phyloP scores from a whole-genome alignment of 2,888 invertebrate species.

The Cyaniris semiargus region DNA sequence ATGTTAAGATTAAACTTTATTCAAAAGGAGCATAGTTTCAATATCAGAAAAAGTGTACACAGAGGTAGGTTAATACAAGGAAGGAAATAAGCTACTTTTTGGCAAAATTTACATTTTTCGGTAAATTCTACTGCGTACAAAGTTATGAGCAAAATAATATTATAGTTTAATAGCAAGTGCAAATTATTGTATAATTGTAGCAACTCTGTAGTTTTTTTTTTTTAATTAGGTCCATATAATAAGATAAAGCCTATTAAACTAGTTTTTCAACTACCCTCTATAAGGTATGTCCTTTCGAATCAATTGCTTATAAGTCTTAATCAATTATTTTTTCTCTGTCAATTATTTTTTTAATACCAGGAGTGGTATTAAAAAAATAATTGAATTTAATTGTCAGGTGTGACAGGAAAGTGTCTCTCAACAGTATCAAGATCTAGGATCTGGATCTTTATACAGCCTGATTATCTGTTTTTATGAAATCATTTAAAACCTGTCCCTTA shows the following conservation, averaged over 20 bases:
- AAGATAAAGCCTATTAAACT: neutral
- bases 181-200: neutral
- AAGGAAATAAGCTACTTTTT: too few relatives aligned
- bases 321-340: constrained; percentile 23
- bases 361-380: too few relatives aligned
- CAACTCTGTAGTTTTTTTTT: neutral
- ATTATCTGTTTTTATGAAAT: constrained; percentile 24
- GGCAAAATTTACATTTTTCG: too few relatives aligned
- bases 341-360: constrained; percentile 27
- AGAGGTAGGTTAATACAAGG: too few relatives aligned
- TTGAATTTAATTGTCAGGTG: too few relatives aligned
- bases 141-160: neutral
- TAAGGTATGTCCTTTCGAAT: constrained; percentile 7
- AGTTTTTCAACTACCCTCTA: neutral
- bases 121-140: too few relatives aligned
- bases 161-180: neutral
- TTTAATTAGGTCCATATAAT: neutral
- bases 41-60: too few relatives aligned
- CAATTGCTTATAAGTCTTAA: constrained; percentile 4
- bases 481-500: neutral
- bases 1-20: too few relatives aligned
- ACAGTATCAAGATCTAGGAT: constrained; percentile 4
- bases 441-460: constrained; percentile 17
- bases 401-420: constrained; percentile 25
- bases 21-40: too few relatives aligned